A percentile compares a stretch with the other conserved stretches of the same genome.
phyloP scores from a whole-genome alignment of 2,113 vertebrate species.

The Brachionichthys hirsutus region DNA sequence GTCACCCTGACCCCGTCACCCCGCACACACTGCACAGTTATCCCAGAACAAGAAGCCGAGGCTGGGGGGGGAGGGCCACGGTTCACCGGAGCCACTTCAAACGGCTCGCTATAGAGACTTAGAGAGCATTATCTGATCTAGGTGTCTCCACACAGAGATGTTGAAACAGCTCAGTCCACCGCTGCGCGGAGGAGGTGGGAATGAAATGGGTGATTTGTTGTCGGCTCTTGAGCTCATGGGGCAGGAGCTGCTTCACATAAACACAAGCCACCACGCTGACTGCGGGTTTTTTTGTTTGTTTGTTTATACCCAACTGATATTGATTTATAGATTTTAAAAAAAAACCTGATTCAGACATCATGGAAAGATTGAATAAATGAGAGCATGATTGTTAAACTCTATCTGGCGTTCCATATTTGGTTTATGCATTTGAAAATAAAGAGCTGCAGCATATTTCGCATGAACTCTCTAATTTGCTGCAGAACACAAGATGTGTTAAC shows the following conservation, averaged over 20 bases:
- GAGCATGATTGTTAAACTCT: too few species aligned
- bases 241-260: neutral
- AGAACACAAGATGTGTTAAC: neutral
- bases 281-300: too few species aligned
- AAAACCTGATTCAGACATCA: too few species aligned
- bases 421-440: too few species aligned
- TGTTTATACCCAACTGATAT: too few species aligned
- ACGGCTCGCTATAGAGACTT: slow-evolving; percentile 60
- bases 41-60: slow-evolving; percentile 62
- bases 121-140: slow-evolving; percentile 70
- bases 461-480: neutral
- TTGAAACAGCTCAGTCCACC: slow-evolving; percentile 38
- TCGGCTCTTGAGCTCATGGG: slow-evolving; percentile 10
- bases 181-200: slow-evolving; percentile 38
- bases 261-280: neutral
- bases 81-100: slow-evolving; percentile 69
- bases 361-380: too few species aligned
- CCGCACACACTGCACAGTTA: slow-evolving; percentile 63
- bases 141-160: slow-evolving; percentile 57
- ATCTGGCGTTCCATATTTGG: too few species aligned
- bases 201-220: slow-evolving; percentile 19
- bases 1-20: slow-evolving; percentile 72
- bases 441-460: slow-evolving; percentile 5
- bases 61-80: slow-evolving; percentile 48
- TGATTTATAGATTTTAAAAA: too few species aligned